Base-by-base conservation (phyloP, 2,113 vertebrate genomes). In the Tyrannus savana region DNA sequence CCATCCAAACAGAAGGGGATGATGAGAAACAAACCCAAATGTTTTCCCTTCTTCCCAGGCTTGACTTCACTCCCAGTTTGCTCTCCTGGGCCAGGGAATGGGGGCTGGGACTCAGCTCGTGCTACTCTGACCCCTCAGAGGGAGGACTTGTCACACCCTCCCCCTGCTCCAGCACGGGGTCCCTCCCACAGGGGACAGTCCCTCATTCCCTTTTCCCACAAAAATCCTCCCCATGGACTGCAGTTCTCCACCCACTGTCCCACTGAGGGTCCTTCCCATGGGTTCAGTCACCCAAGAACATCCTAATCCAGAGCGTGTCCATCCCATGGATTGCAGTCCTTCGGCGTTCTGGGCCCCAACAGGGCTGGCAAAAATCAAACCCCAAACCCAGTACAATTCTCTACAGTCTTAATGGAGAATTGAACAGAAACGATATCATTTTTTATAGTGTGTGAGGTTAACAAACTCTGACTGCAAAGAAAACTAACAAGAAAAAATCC, bases 121-220 rank as follows among this genome's bases (percentile, higher is more conserved):
- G 56, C 16, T 2, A 8, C 2, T 0, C 8, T 58, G 17, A n/a
- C 37, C 49, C 49, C 27, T 12, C 1, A 0, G 6, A 3, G 31
- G 6, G 19, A 55, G 10, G 25, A 25, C 9, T 58, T 18, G 44
- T 66, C 59, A 31, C 7, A 5, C 2, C 22, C 24, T 64, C 5
- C 13, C 23, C 14, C 18, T 24, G 31, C 18, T 37, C 30, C 25
- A 15, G 11, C 4, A 19, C 53, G 47, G 53, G 21, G 30, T 47
- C 31, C 5, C 25, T 37, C 35, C 35, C 19, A 23, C 7, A 10
- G 16, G 42, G n/a, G 15, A 58, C 33, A 28, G 12, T 23, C 41
- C 56, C 56, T 22, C 35, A 24, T 42, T 14, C 4, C 12, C 18
- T 72, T 44, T 19, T 39, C 12, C 53, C 27, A 1, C 3, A 0